Evolutionary conservation across 1,140 invertebrate genomes (phyloP), one percentile per base, ranked within the genome.

Genomic region (Scaptomyza graminum): DNA sequence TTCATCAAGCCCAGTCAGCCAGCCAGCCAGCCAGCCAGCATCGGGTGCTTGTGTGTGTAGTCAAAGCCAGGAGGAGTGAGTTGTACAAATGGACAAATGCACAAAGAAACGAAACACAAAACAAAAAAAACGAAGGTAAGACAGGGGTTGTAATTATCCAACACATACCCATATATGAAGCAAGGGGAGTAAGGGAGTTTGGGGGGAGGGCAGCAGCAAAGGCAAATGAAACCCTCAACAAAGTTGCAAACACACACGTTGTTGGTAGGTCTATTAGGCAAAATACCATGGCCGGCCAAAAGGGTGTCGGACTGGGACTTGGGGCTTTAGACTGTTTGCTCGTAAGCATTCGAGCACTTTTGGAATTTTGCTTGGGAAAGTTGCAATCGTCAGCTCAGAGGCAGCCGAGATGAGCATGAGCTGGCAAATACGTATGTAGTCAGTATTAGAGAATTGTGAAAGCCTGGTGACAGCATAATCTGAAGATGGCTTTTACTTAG

Each of bases 61-160:
- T 57, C 56, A 56, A 47, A 59, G 66, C 66, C 61, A 61, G 37
- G 51, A 50, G 31, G 52, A 66, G 46, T 67, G 72, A 74, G 64
- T 56, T 43, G 64, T 62, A 52, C 69, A 69, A 73, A 74, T 72
- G 77, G 64, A 41, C 37, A 41, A 41, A 41, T 41, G 37, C 34
- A 65, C 18, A 55, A 57, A 34, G 31, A 34, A 34, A 34, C 31
- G 47, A 51, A 64, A 49, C 9, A 13, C n/a, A 6, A 11, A 25
- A 67, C 12, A 3, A 50, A 28, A 47, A 63, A 57, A 2, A 13
- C 46, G 37, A 61, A 73, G 43, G 50, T 49, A 73, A 61, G 41
- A 46, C 74, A 69, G 70, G 81, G 82, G 81, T 85, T 87, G 81
- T 85, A 85, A 85, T 85, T 85, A 85, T 85, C 49, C 49, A 52